phyloP scores from a whole-genome alignment of 2,888 invertebrate species.

The Eurois occulta region DNA sequence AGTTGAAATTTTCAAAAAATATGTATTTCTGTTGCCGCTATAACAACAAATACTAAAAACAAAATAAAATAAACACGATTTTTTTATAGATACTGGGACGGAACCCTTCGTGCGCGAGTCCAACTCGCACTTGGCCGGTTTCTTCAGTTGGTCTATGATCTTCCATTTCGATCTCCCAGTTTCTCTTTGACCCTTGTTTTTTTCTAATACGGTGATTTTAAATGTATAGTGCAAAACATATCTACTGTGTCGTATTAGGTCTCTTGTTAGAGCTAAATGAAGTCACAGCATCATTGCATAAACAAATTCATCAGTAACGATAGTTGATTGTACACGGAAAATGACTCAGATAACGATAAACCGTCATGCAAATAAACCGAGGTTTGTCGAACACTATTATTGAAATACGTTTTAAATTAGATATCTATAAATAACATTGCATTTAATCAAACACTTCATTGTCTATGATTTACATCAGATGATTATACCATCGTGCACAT shows the following conservation, averaged over 20 bases:
- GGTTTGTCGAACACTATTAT: constrained; percentile 10
- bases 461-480: constrained; percentile 16
- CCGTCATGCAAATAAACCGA: constrained; percentile 26
- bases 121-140: no score
- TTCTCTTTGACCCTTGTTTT: neutral
- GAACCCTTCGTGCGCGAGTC: no score
- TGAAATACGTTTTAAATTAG: constrained; percentile 28
- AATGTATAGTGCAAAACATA: neutral
- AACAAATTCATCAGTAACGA: constrained; percentile 14
- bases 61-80: no score
- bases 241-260: neutral
- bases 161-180: neutral
- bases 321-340: constrained; percentile 50
- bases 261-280: constrained; percentile 19
- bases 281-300: neutral
- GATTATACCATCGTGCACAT: neutral
- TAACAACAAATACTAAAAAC: no score
- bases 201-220: neutral
- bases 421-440: constrained; percentile 32
- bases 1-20: no score
- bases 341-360: constrained; percentile 34
- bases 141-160: neutral
- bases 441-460: constrained; percentile 24
- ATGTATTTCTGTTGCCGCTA: no score
- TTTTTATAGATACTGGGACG: no score